Evolutionary conservation across 2,888 invertebrate species (phyloP).

Genomic region (Julus scandinavius): DNA sequence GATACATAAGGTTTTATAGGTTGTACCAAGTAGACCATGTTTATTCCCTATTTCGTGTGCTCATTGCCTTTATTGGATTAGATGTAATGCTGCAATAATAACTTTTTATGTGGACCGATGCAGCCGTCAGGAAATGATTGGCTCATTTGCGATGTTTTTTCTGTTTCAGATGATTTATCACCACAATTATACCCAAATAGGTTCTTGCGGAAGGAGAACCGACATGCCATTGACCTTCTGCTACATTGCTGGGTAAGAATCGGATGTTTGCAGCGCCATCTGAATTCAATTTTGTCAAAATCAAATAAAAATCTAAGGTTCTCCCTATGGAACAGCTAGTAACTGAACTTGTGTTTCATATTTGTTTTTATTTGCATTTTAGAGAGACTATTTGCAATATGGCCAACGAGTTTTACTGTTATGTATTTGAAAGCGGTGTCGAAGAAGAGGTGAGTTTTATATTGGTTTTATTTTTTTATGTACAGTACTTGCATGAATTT

Average conservation of each 20-base stretch:
- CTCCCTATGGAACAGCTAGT: too few species aligned
- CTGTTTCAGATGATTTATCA: slow-evolving; percentile 28
- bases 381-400: slow-evolving; percentile 67
- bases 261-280: too few species aligned
- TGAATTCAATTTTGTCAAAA: background rate
- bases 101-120: background rate
- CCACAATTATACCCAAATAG: slow-evolving; percentile 52
- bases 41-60: background rate
- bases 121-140: background rate
- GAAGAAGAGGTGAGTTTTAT: slow-evolving; percentile 62
- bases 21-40: background rate
- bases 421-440: slow-evolving; percentile 64
- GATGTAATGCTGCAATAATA: background rate
- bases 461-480: background rate
- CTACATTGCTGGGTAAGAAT: slow-evolving; percentile 51
- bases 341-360: background rate
- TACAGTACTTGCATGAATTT: too few species aligned
- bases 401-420: slow-evolving; percentile 65
- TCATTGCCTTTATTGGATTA: background rate
- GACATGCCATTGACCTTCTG: slow-evolving; percentile 49
- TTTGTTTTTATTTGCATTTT: slow-evolving; percentile 42
- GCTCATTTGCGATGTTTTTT: slow-evolving; percentile 13
- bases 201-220: slow-evolving; percentile 51
- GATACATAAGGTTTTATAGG: background rate
- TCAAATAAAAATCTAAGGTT: background rate